Evolutionary conservation across 37 sponge, comb jelly and placozoan genomes (phyloP).

Genomic region (Chondrosia reniformis): DNA sequence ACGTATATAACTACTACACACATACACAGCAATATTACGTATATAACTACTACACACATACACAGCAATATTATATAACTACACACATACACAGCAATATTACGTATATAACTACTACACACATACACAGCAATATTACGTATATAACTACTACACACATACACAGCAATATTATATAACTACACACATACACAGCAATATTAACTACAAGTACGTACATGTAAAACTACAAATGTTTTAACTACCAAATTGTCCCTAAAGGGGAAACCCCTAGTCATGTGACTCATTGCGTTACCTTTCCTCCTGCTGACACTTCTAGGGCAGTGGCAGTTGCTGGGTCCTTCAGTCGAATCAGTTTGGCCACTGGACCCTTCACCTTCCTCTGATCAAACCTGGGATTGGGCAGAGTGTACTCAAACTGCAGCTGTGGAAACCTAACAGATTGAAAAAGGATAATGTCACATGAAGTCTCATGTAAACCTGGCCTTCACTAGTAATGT

Average conservation of each 20-base stretch:
- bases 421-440: slow-evolving; percentile 79
- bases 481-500: neutral
- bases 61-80: neutral
- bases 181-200: too few relatives aligned
- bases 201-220: too few relatives aligned
- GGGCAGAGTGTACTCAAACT: slow-evolving; percentile 84
- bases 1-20: neutral
- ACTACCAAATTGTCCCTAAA: too few relatives aligned
- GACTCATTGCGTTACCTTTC: slow-evolving; percentile 50
- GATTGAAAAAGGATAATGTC: neutral
- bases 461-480: too few relatives aligned
- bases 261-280: neutral
- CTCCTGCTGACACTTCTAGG: slow-evolving; percentile 92
- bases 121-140: too few relatives aligned
- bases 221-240: too few relatives aligned
- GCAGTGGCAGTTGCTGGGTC: slow-evolving; percentile 76
- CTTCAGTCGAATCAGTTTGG: slow-evolving; percentile 71
- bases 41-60: neutral
- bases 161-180: too few relatives aligned
- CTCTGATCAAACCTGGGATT: slow-evolving; percentile 56
- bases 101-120: too few relatives aligned
- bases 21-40: neutral
- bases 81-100: neutral
- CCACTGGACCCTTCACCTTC: slow-evolving; percentile 86
- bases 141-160: too few relatives aligned